Conservation (phyloP, 1,140 invertebrate species). For the Drosophila rhopaloa region DNA sequence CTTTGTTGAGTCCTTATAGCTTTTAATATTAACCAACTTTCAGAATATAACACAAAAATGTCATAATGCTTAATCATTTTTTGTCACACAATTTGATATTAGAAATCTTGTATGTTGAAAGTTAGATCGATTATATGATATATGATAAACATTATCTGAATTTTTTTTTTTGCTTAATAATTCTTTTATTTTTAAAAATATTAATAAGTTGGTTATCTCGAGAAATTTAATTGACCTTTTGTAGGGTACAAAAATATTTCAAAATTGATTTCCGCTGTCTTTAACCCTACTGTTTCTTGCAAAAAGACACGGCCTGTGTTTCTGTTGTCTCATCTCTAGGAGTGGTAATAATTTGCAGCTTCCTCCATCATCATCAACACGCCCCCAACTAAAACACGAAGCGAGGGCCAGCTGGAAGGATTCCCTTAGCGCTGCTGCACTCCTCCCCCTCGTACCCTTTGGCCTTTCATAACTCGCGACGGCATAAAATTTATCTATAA, state of each 20-base stretch:
- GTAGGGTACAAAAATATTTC: background rate
- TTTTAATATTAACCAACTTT: too few relatives aligned
- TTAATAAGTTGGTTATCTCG: too few relatives aligned
- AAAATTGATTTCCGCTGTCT: background rate
- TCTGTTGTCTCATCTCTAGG: slow-evolving; percentile 9
- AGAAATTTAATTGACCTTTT: too few relatives aligned
- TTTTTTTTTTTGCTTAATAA: too few relatives aligned
- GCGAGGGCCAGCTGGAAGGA: slow-evolving; percentile 29
- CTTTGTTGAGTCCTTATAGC: too few relatives aligned
- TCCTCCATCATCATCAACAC: slow-evolving; percentile 70
- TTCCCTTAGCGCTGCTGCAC: slow-evolving; percentile 17
- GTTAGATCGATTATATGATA: too few relatives aligned
- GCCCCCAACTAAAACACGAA: slow-evolving; percentile 53
- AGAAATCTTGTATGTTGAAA: too few relatives aligned
- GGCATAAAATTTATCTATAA: slow-evolving; percentile 80
- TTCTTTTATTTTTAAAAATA: too few relatives aligned
- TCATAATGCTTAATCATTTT: too few relatives aligned
- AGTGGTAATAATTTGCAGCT: slow-evolving; percentile 68
- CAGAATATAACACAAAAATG: too few relatives aligned
- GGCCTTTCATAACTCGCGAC: slow-evolving; percentile 31
- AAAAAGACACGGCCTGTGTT: background rate
- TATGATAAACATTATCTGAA: too few relatives aligned
- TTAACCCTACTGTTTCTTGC: slow-evolving; percentile 31
- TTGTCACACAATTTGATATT: too few relatives aligned
- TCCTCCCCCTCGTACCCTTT: background rate